Evolutionary conservation across 2,113 vertebrate species (phyloP).

Genomic region (Capra hircus): DNA sequence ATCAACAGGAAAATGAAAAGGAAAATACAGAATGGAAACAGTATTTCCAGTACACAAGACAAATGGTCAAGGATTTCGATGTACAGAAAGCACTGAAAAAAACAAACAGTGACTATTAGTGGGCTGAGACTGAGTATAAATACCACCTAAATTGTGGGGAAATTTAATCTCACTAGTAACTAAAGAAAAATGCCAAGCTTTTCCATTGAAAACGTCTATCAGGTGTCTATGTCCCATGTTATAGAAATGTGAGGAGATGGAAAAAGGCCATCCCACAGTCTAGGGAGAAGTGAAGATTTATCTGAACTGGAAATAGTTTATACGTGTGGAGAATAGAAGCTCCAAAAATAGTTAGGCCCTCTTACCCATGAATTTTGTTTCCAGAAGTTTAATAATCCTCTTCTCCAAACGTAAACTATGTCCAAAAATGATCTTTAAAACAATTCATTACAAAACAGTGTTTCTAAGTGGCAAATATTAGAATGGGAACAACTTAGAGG

Average conservation of each 20-base stretch:
- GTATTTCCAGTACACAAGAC: neutral
- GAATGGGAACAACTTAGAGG: neutral
- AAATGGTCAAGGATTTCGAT: neutral
- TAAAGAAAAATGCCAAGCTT: neutral
- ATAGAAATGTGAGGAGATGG: neutral
- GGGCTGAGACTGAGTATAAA: fast-evolving
- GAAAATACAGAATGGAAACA: neutral
- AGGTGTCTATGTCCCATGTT: fast-evolving
- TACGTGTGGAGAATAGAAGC: fast-evolving
- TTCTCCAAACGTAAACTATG: neutral
- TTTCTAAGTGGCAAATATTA: neutral
- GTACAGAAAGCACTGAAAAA: neutral
- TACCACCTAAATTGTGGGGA: fast-evolving
- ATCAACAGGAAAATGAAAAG: neutral
- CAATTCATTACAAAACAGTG: too few relatives aligned
- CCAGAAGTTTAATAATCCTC: neutral
- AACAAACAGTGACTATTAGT: neutral
- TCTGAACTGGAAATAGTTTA: neutral
- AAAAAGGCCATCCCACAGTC: fast-evolving
- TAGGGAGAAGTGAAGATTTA: too few relatives aligned
- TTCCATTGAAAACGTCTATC: neutral
- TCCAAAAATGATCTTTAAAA: neutral
- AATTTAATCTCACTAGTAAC: too few relatives aligned
- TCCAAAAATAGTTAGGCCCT: neutral
- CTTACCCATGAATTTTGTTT: too few relatives aligned